Percentiles rank a stretch among this genome's conserved stretches.
These are phyloP conservation scores for Pterocles orientalis DNA, from an alignment of 2,113 vertebrate genomes.

Conservation along the genomic window DNA sequence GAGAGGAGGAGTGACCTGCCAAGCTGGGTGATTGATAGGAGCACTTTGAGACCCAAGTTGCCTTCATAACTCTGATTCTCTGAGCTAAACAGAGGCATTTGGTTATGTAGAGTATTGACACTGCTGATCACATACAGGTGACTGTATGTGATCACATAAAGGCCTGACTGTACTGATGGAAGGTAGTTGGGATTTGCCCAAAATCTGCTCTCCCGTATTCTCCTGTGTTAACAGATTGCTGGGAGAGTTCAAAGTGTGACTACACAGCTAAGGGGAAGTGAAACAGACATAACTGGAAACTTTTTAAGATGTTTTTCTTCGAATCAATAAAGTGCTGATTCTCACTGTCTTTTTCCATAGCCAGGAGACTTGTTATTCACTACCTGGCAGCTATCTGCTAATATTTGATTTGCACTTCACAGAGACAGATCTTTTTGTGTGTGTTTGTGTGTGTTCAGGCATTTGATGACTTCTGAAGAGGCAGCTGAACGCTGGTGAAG, in stretches of 20 bases:
- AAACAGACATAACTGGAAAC: neutral
- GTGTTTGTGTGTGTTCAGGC: no score
- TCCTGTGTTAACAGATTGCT: neutral
- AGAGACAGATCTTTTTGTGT: neutral
- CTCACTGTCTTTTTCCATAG: neutral
- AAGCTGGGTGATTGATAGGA: neutral
- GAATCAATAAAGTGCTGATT: neutral
- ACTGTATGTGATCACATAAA: no score
- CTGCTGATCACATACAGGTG: accelerated
- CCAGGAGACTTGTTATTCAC: neutral
- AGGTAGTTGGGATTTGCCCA: neutral
- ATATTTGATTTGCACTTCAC: neutral
- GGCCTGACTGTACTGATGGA: neutral
- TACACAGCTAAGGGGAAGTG: neutral
- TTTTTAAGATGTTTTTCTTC: neutral
- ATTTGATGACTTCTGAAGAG: neutral
- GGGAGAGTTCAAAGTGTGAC: neutral
- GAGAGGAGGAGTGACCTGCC: neutral
- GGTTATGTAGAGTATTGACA: accelerated
- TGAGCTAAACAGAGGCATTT: neutral
- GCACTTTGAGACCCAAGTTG: neutral
- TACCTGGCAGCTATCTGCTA: neutral
- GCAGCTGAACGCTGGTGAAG: neutral
- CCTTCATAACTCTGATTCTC: accelerated
- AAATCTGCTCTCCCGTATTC: neutral